A percentile compares a stretch with the other conserved stretches of the same genome.
Conservation (phyloP, 2,888 invertebrate genomes). For the Argyresthia goedartella region DNA sequence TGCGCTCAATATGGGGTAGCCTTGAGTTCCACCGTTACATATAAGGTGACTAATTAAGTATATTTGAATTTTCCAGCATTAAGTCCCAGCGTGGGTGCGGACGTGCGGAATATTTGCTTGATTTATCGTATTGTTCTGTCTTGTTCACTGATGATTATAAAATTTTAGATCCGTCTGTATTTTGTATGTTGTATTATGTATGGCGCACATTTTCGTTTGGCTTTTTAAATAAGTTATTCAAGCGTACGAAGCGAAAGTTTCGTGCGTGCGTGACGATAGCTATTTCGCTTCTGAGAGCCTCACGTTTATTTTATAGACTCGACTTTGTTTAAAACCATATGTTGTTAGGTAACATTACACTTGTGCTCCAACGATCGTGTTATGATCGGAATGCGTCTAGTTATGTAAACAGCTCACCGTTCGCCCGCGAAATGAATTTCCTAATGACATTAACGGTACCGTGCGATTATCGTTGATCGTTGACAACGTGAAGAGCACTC, state of each 20-base stretch:
- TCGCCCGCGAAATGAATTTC: slow-evolving; percentile 5
- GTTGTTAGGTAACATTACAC: neutral
- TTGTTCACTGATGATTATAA: neutral
- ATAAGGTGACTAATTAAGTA: slow-evolving; percentile 61
- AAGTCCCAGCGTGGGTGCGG: slow-evolving; percentile 48
- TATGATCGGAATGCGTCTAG: slow-evolving; percentile 17
- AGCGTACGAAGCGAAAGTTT: slow-evolving; percentile 46
- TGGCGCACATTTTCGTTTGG: slow-evolving; percentile 15
- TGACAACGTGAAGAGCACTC: too few relatives aligned
- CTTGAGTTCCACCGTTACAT: slow-evolving; percentile 52
- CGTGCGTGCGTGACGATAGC: slow-evolving; percentile 24
- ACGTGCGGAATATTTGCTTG: slow-evolving; percentile 34
- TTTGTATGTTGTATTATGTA: too few relatives aligned
- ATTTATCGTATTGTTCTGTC: slow-evolving; percentile 26
- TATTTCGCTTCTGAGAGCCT: slow-evolving; percentile 25
- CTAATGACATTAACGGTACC: slow-evolving; percentile 5
- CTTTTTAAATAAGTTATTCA: slow-evolving; percentile 23
- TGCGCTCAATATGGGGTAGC: slow-evolving; percentile 52
- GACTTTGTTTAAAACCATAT: neutral
- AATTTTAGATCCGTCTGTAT: neutral
- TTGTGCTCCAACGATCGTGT: slow-evolving; percentile 8
- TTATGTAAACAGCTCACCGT: slow-evolving; percentile 19
- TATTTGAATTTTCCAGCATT: slow-evolving; percentile 54
- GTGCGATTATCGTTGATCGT: neutral
- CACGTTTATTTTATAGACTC: slow-evolving; percentile 18